These are phyloP conservation scores for Datnioides undecimradiatus DNA, from an alignment of 2,113 vertebrate genomes.

Conservation along the genomic window DNA sequence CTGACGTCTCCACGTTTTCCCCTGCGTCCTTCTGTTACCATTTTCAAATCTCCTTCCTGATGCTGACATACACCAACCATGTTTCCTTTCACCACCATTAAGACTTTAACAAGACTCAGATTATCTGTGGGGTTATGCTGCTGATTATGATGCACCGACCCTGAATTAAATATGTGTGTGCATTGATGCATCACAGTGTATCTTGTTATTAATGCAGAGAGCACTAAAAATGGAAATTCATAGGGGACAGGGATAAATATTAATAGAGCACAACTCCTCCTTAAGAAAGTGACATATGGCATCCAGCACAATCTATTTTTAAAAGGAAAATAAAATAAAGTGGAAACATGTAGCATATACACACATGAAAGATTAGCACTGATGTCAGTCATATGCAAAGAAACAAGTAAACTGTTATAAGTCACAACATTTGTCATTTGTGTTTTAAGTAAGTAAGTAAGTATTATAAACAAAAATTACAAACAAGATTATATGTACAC, in stretches of 20 bases:
- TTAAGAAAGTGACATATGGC: neutral
- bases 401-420: too few relatives aligned
- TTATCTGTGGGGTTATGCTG: constrained; percentile 5
- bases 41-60: neutral
- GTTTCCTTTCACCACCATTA: neutral
- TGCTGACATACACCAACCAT: neutral
- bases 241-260: neutral
- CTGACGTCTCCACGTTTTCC: neutral
- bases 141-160: neutral
- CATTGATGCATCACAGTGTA: neutral
- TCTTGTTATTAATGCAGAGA: neutral
- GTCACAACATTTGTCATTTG: neutral
- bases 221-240: neutral
- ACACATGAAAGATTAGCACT: neutral
- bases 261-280: neutral
- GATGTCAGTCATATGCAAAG: neutral
- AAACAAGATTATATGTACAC: too few relatives aligned
- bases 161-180: neutral
- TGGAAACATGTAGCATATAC: neutral
- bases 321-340: neutral
- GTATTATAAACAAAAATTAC: too few relatives aligned
- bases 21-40: neutral
- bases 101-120: neutral
- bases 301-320: too few relatives aligned
- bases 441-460: too few relatives aligned